Evolutionary conservation across 2,888 invertebrate species (phyloP).

Genomic region (Caenorhabditis sp.): DNA sequence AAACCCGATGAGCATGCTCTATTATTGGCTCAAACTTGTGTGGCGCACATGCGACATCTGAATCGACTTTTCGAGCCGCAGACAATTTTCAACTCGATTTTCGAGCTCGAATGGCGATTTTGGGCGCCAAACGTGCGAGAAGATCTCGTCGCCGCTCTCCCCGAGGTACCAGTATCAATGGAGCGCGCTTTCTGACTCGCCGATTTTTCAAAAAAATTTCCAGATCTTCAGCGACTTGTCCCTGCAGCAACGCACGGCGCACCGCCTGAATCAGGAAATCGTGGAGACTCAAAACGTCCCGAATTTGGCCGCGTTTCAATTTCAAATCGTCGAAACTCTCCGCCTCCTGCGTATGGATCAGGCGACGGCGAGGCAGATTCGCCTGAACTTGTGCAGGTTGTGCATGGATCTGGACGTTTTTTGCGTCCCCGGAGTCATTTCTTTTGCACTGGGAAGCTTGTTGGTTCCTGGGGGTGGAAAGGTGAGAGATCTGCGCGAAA

Average conservation of each 20-base stretch:
- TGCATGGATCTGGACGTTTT: conserved; percentile 39
- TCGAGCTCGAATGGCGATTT: conserved; percentile 34
- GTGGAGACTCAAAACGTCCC: conserved; percentile 14
- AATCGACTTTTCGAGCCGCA: conserved; percentile 51
- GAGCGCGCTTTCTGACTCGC: too few species aligned
- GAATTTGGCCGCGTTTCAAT: conserved; percentile 33
- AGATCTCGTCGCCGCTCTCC: conserved; percentile 28
- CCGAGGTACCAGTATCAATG: conserved; percentile 26
- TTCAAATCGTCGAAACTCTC: conserved; percentile 51
- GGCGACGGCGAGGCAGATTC: conserved; percentile 25
- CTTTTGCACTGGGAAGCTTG: conserved; percentile 36
- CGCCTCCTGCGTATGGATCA: conserved; percentile 51
- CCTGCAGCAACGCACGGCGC: conserved; percentile 42
- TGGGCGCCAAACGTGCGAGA: conserved; percentile 40
- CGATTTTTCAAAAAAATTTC: neutral
- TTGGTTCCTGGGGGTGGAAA: conserved; percentile 1
- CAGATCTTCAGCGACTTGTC: conserved; percentile 52
- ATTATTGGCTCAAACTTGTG: conserved; percentile 31
- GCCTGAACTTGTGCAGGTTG: conserved; percentile 14
- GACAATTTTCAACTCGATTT: conserved; percentile 46
- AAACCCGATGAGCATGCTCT: too few species aligned
- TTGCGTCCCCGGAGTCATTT: conserved; percentile 34
- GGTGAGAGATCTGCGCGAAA: neutral
- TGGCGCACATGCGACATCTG: conserved; percentile 53
- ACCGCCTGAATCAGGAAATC: conserved; percentile 35